Conservation (phyloP, 2,113 vertebrate genomes). For the Megaceryle torquata region DNA sequence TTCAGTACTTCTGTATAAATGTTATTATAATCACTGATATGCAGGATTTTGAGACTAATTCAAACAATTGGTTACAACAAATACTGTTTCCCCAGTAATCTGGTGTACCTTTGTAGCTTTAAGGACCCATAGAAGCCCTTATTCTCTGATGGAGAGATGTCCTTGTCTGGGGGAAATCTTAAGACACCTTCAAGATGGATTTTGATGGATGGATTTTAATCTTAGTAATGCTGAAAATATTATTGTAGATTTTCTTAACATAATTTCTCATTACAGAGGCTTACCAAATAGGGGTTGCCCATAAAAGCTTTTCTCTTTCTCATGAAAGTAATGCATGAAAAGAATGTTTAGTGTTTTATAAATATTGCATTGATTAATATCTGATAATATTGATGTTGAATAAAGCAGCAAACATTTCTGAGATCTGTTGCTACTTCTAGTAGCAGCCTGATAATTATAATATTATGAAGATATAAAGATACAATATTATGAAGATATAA, state of each 20-base stretch:
- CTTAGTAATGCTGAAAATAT: neutral
- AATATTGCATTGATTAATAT: neutral
- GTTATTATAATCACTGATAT: neutral
- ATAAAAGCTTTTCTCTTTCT: neutral
- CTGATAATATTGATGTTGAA: neutral
- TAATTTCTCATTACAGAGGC: neutral
- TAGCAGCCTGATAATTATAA: neutral
- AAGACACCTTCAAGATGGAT: neutral
- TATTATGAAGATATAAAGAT: neutral
- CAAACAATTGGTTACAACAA: neutral
- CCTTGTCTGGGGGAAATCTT: neutral
- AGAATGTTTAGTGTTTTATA: neutral
- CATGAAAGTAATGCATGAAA: neutral
- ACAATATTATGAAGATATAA: neutral
- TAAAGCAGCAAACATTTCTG: neutral
- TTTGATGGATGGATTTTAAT: neutral
- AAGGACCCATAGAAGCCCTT: neutral
- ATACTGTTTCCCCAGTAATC: accelerated
- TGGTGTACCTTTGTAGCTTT: neutral
- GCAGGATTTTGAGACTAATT: neutral
- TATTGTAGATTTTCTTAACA: neutral
- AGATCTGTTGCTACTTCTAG: neutral
- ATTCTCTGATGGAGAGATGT: neutral
- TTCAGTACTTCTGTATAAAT: neutral
- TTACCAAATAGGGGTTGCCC: neutral